Conservation (phyloP, 2,113 vertebrate genomes). For the Strigops habroptila region DNA sequence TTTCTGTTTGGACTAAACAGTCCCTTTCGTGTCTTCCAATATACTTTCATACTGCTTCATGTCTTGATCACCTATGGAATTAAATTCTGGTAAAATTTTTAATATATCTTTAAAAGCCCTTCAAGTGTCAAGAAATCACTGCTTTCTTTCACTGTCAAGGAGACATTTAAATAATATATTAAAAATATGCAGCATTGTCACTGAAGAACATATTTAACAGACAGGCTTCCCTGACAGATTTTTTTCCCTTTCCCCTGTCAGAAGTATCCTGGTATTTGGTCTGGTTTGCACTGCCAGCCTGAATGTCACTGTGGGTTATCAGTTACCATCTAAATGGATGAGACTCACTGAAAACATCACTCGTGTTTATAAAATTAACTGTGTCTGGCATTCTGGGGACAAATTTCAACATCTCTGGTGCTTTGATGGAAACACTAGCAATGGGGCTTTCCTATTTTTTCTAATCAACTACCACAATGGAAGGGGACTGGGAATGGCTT, state of each 20-base stretch:
- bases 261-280: neutral
- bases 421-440: neutral
- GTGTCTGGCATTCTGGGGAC: neutral
- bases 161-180: neutral
- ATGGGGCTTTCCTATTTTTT: neutral
- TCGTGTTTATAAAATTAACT: neutral
- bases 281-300: neutral
- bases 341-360: neutral
- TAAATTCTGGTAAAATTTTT: neutral
- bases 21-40: neutral
- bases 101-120: neutral
- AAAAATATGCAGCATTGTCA: neutral
- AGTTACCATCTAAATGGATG: neutral
- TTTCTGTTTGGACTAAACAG: neutral
- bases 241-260: neutral
- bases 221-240: neutral
- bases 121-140: neutral
- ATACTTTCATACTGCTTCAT: neutral
- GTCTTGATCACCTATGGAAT: neutral
- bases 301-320: neutral
- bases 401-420: neutral
- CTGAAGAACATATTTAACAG: neutral
- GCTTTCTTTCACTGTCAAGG: neutral
- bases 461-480: neutral
- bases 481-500: neutral